These are phyloP conservation scores for Clusia tigrina DNA, from an alignment of 2,888 invertebrate species.

Conservation along the genomic window DNA sequence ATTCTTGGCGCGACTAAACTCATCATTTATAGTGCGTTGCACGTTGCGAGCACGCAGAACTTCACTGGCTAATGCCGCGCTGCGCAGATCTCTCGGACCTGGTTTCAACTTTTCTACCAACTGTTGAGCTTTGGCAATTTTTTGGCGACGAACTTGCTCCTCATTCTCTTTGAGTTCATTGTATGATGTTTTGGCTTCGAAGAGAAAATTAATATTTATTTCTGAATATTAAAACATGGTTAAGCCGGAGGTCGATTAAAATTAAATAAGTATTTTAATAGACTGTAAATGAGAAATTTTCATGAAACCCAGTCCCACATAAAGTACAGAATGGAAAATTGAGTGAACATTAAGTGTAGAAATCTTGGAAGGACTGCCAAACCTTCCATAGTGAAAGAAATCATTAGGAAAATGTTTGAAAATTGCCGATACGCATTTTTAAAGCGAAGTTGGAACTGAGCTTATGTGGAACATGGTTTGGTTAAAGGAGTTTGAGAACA, in stretches of 20 bases:
- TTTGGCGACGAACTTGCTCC: conserved; percentile 44
- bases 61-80: conserved; percentile 60
- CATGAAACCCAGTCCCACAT: no score
- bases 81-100: conserved; percentile 58
- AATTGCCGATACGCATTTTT: no score
- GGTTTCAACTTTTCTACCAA: conserved; percentile 56
- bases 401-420: no score
- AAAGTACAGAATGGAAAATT: no score
- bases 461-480: no score
- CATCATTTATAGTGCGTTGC: conserved; percentile 52
- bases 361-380: no score
- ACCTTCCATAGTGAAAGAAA: no score
- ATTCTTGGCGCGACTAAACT: conserved; percentile 47
- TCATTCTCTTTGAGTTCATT: conserved; percentile 43
- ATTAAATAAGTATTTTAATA: not conserved
- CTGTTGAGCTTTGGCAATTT: conserved; percentile 55
- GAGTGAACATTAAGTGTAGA: no score
- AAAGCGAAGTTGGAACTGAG: no score
- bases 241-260: conserved; percentile 22
- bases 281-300: not conserved
- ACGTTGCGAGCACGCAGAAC: conserved; percentile 56
- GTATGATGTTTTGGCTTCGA: no score
- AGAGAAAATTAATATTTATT: not conserved
- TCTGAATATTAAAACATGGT: conserved; percentile 1
- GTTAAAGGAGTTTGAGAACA: no score